Percentiles rank a stretch among this genome's conserved stretches.
These are phyloP conservation scores for Calliphora vomitoria DNA, from an alignment of 2,888 invertebrate genomes.

Conservation along the genomic window DNA sequence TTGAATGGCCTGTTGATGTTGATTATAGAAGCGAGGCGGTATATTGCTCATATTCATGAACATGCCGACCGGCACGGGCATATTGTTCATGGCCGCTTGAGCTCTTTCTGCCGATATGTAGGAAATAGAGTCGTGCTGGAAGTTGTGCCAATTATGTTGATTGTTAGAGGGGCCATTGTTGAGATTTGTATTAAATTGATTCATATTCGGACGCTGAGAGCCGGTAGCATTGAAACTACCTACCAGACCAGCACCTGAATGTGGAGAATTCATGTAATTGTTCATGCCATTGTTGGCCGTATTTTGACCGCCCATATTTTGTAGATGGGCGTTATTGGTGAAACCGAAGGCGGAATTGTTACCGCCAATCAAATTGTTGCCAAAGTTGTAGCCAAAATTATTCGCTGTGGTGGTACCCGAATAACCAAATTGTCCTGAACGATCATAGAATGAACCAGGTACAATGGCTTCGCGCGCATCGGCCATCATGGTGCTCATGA, in stretches of 20 bases:
- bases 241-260: conserved; percentile 26
- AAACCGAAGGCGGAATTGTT: conserved; percentile 73
- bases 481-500: conserved; percentile 98
- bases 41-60: conserved; percentile 95
- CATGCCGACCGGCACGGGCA: conserved; percentile 97
- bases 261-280: conserved; percentile 64
- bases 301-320: conserved; percentile 69
- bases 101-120: conserved; percentile 95
- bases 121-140: conserved; percentile 95
- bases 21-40: conserved; percentile 91
- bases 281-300: conserved; percentile 57
- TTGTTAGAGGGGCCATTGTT: conserved; percentile 55
- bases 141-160: conserved; percentile 72
- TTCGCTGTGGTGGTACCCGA: conserved; percentile 73
- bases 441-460: conserved; percentile 96
- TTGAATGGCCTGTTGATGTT: conserved; percentile 88
- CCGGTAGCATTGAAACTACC: conserved; percentile 62
- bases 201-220: conserved; percentile 59
- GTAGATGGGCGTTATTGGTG: conserved; percentile 61
- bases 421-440: conserved; percentile 85
- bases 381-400: conserved; percentile 73
- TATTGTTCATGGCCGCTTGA: conserved; percentile 90
- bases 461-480: conserved; percentile 98
- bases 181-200: conserved; percentile 57
- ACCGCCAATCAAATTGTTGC: conserved; percentile 73